phyloP scores from a whole-genome alignment of 2,888 invertebrate species.

The Camponotus fellah region DNA sequence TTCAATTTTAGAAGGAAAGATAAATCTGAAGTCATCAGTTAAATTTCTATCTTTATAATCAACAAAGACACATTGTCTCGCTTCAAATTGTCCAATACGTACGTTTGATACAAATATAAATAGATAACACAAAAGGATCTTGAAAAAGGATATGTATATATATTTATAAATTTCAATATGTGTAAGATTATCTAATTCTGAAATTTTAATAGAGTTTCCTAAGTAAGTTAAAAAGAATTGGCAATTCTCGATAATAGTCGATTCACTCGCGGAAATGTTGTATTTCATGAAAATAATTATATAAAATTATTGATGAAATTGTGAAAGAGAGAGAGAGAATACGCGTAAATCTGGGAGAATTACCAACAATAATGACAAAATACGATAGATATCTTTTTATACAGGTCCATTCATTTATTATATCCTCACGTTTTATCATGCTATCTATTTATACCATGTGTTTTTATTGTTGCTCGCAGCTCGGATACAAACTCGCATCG shows the following conservation, averaged over 20 bases:
- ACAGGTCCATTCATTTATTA: constrained; percentile 83
- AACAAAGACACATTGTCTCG: neutral
- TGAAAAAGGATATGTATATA: too few relatives aligned
- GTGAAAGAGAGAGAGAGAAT: neutral
- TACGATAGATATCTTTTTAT: constrained; percentile 50
- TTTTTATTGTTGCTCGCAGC: constrained; percentile 78
- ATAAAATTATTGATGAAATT: constrained; percentile 1
- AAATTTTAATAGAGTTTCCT: neutral
- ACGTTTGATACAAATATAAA: neutral
- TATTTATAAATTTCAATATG: neutral
- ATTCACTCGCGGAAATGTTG: neutral
- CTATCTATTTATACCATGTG: constrained; percentile 80
- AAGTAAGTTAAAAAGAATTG: neutral
- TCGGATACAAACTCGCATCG: constrained; percentile 79
- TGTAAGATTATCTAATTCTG: neutral
- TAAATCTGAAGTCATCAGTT: neutral
- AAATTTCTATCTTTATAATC: neutral
- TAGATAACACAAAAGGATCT: neutral
- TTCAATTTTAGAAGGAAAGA: neutral
- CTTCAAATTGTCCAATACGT: too few relatives aligned
- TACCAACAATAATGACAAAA: constrained; percentile 16
- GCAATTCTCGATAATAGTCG: neutral
- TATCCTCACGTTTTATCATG: constrained; percentile 83
- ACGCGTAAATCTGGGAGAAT: neutral
- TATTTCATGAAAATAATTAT: neutral